Evolutionary conservation across 2,113 vertebrate genomes (phyloP).

Genomic region (Dicerorhinus sumatrensis): DNA sequence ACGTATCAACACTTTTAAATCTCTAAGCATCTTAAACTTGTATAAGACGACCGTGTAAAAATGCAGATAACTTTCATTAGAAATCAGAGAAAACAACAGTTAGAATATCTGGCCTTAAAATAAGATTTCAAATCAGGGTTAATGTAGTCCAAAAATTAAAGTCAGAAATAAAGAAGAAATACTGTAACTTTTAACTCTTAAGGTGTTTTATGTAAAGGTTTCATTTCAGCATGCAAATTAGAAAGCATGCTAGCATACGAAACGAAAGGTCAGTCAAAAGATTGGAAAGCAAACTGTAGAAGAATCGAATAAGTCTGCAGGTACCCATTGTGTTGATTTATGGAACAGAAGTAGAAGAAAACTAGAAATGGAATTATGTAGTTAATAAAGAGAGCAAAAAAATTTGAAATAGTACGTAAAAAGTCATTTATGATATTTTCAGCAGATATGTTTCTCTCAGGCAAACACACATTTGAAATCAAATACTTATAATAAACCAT

Average conservation of each 20-base stretch:
- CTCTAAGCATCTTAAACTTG: not conserved
- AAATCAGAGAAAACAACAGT: not conserved
- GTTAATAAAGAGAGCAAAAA: not conserved
- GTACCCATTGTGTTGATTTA: not conserved
- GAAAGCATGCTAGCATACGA: not conserved
- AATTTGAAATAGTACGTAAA: not conserved
- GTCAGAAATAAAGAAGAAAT: constrained; percentile 2
- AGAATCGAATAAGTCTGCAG: accelerated
- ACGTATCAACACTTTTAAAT: not conserved
- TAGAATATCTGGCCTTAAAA: not conserved
- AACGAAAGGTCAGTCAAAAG: not conserved
- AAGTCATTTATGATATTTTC: not conserved
- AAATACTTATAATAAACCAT: not conserved
- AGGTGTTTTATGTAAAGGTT: not conserved
- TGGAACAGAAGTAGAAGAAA: not conserved
- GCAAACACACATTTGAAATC: not conserved
- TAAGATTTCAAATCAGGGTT: not conserved
- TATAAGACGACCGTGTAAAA: not conserved
- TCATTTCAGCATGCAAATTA: not conserved
- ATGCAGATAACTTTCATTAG: not conserved
- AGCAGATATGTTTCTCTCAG: not conserved
- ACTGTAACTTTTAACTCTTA: not conserved
- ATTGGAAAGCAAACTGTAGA: not conserved
- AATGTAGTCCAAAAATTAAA: not conserved
- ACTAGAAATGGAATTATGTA: not conserved